Base-by-base conservation (phyloP, 2,113 vertebrate species). In the Rissa tridactyla region DNA sequence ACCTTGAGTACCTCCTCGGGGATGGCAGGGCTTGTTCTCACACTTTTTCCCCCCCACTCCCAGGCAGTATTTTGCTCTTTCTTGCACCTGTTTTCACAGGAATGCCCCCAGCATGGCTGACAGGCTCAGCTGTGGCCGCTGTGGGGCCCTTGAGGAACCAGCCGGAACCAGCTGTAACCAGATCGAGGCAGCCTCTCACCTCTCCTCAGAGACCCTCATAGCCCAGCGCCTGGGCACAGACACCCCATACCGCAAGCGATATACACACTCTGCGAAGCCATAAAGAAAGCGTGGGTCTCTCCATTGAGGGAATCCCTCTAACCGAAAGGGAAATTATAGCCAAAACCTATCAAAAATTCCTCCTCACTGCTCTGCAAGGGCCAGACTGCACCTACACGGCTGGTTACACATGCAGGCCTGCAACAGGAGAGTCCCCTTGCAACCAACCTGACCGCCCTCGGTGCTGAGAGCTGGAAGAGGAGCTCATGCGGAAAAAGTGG, bases 21-120 rank as follows among this genome's bases (percentile, higher is more conserved):
- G 6, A 8, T 3, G 11, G 19, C 40, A 64, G 26, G 13, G 44
- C 57, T 27, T 10, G 7, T 81, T 13, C 51, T 75, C 51, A 20
- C 11, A 4, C 26, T 20, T 60, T 65, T 25, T 9, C 3, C 29
- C 58, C 12, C 29, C 58, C 44, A 1, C 15, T 34, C 15, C 40
- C 4, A 4, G n/a, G 16, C 46, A 86, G 21, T 13, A 26, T 62
- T 94, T 85, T 76, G 16, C 36, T 13, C 22, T 54, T 82, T 69
- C 13, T 44, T 20, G 47, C 36, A 46, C 15, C 4, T 20, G 18
- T 68, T 29, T 22, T 26, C 52, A 12, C 5, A 6, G 21, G 1
- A 11, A 22, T 2, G 0, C 1, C 23, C 19, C 7, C 46, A 44
- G 11, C 17, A 3, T 2, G 6, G 2, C 44, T 14, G 11, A 5